Percentiles rank a stretch among this genome's conserved stretches.
Conservation (phyloP, 2,888 invertebrate genomes). For the Amaurobius ferox region DNA sequence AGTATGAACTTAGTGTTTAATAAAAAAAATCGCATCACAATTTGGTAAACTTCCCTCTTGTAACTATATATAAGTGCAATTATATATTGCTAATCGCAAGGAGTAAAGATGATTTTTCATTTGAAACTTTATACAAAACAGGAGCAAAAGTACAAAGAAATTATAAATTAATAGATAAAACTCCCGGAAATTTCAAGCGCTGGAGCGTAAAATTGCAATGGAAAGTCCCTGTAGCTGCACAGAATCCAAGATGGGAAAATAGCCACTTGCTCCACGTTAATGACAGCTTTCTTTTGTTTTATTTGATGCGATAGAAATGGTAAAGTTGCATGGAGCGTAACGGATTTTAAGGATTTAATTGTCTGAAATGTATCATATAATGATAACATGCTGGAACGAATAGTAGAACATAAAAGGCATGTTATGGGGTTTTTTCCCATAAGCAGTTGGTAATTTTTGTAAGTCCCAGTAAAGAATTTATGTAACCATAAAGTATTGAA, state of each 20-base stretch:
- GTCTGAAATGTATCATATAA: constrained; percentile 65
- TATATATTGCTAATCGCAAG: too few relatives aligned
- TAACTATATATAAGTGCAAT: too few relatives aligned
- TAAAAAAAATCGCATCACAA: too few relatives aligned
- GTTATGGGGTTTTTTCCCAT: too few relatives aligned
- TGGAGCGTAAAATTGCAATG: constrained; percentile 66
- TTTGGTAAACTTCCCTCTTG: too few relatives aligned
- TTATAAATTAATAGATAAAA: constrained; percentile 61
- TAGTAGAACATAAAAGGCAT: too few relatives aligned
- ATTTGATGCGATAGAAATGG: constrained; percentile 64
- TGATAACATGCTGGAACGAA: constrained; percentile 58
- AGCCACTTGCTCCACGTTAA: constrained; percentile 69
- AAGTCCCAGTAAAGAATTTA: too few relatives aligned
- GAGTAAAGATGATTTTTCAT: too few relatives aligned
- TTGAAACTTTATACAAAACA: too few relatives aligned
- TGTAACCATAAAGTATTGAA: too few relatives aligned
- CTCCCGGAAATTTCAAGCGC: constrained; percentile 46
- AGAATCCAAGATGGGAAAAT: constrained; percentile 70
- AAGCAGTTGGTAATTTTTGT: too few relatives aligned
- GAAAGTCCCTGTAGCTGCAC: constrained; percentile 64
- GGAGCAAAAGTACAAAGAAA: constrained; percentile 21
- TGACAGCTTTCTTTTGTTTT: constrained; percentile 68
- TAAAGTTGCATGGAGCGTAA: constrained; percentile 58
- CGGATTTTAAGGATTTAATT: constrained; percentile 56
- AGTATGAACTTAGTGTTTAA: too few relatives aligned